phyloP scores from a whole-genome alignment of 2,888 invertebrate species.

The Aleiodes leptofemur region DNA sequence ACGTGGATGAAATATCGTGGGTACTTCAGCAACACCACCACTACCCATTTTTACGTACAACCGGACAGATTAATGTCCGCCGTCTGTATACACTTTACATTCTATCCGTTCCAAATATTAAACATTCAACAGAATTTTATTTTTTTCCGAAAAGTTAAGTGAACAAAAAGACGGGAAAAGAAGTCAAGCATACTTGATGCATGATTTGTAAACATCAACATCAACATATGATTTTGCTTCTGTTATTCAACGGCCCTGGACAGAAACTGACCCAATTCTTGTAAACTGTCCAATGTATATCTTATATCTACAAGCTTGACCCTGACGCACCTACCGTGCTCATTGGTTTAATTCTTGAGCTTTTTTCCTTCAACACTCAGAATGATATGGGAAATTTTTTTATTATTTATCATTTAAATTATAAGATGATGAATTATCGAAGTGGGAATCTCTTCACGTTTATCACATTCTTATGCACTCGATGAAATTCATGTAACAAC shows the following conservation, averaged over 20 bases:
- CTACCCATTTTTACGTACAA: conserved; percentile 65
- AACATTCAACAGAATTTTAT: too few species aligned
- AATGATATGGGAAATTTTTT: background rate
- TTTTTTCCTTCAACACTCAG: background rate
- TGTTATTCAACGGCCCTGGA: conserved; percentile 20
- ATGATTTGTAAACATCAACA: background rate
- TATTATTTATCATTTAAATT: background rate
- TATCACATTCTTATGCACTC: background rate
- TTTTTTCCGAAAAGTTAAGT: conserved; percentile 8
- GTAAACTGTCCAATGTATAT: background rate
- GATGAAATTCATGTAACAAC: conserved; percentile 16
- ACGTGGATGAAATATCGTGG: conserved; percentile 73
- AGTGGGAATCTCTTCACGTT: background rate
- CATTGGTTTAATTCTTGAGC: background rate
- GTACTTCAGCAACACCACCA: conserved; percentile 67
- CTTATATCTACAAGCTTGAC: conserved; percentile 9
- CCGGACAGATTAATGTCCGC: conserved; percentile 49
- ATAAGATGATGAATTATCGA: background rate
- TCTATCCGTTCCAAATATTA: background rate
- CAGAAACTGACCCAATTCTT: conserved; percentile 26
- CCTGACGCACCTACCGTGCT: conserved; percentile 7
- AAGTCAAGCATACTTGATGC: background rate
- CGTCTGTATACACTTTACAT: conserved; percentile 19
- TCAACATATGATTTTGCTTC: background rate
- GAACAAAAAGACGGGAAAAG: background rate